Percentiles rank a stretch among this genome's conserved stretches.
phyloP scores from a whole-genome alignment of 2,888 invertebrate species.

The Cerastis rubricosa region DNA sequence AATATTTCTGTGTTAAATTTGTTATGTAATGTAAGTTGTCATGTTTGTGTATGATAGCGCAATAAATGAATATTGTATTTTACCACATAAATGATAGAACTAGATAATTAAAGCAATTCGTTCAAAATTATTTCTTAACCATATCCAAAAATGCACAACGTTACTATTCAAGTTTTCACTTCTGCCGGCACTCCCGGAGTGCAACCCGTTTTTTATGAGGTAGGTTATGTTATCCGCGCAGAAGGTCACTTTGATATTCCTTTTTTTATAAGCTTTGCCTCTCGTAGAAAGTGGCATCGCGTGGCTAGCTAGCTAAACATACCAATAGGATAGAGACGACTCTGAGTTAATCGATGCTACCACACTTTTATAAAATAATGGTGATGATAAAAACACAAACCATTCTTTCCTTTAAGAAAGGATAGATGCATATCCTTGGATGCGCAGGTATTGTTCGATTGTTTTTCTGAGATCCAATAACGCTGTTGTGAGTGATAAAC shows the following conservation, averaged over 20 bases:
- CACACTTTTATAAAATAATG: neutral
- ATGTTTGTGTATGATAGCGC: no score
- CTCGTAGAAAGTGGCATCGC: slow-evolving; percentile 18
- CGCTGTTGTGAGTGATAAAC: neutral
- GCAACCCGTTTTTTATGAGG: neutral
- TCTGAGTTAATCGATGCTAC: neutral
- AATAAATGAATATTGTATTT: no score
- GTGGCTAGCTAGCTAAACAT: neutral
- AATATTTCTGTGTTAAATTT: no score
- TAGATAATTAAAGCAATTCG: no score
- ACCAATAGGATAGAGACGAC: neutral
- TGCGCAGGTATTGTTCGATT: no score
- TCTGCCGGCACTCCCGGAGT: no score
- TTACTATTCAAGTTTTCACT: no score
- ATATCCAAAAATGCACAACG: no score
- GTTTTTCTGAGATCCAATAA: neutral
- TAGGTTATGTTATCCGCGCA: neutral
- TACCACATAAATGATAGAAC: no score
- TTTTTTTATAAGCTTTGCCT: neutral
- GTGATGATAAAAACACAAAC: neutral
- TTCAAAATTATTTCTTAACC: no score
- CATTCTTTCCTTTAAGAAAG: neutral
- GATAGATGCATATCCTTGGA: neutral
- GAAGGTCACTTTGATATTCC: slow-evolving; percentile 1
- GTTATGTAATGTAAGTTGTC: no score